Base-by-base conservation (phyloP, 2,888 invertebrate species). In the Lasioglossum leucozonium region DNA sequence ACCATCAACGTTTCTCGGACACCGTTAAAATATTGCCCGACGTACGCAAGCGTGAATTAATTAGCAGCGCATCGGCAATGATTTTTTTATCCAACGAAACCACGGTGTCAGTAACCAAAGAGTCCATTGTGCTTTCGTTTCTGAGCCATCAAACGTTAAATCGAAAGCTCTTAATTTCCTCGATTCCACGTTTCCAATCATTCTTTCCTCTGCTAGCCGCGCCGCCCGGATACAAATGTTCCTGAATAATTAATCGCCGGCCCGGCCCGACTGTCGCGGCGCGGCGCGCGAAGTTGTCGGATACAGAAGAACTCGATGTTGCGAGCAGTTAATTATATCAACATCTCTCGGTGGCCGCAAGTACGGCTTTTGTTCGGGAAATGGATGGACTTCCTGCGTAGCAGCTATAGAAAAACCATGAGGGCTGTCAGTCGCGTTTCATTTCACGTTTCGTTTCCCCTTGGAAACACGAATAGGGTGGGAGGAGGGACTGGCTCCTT, bases 241-340 rank as follows among this genome's bases (percentile, higher is more conserved):
- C 26, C 8, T 22, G 44, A 44, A 79, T 82, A 82, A 79, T 79
- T 82, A 82, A 79, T 79, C 40, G 44, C 18, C 22, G 22, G 22
- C n/a, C n/a, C n/a, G n/a, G n/a, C n/a, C n/a, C n/a, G n/a, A n/a
- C n/a, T n/a, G n/a, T n/a, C n/a, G n/a, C n/a, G n/a, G n/a, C 16
- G 4, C 44, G 16, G 13, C 13, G 44, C 44, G 44, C 5, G 26
- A 55, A 67, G 42, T 34, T 72, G 34, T 65, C 44, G 34, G 8
- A 13, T 16, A n/a, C 47, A 16, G n/a, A 42, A 62, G 34, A 69
- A 51, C 79, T 18, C 73, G 42, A 73, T 11, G 77, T 37, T 22
- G 65, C 65, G 65, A 65, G 34, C 44, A 67, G 76, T 37, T 42
- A 62, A 81, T 71, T 77, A 71, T 65, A 73, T 65, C 62, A 65